Base-by-base conservation (phyloP, 1,140 invertebrate genomes). In the Drosophila yakuba region DNA sequence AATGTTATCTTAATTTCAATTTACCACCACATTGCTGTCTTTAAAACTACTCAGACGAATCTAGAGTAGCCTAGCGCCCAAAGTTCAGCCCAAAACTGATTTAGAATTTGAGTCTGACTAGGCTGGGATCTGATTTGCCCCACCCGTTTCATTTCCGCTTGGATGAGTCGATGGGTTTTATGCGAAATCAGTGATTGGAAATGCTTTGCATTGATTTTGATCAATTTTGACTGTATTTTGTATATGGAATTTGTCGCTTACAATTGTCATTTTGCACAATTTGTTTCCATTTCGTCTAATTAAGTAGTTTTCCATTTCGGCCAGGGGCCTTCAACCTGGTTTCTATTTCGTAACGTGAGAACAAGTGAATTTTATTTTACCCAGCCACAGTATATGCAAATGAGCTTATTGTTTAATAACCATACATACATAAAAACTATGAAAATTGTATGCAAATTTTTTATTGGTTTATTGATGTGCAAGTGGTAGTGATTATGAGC, bases 161-260 rank as follows among this genome's bases (percentile, higher is more conserved):
- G 67, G 48, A 45, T 88, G 84, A 56, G 28, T 59, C 57, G 47
- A 28, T 54, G 43, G 47, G 50, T 75, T 79, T 80, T 80, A 78
- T 89, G 74, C 77, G 47, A 89, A 89, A 89, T 78, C 84, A 89
- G 36, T 89, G 84, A 89, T 89, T 89, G 84, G 84, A 90, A 89
- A 89, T 90, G 58, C 67, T 78, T 68, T 58, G 63, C 58, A 58
- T 74, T 54, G 77, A 88, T 79, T 84, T 88, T 88, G 84, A 88
- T 78, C 84, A 78, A 89, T 88, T 88, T 88, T 88, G 84, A 88
- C 61, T 74, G 59, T 76, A 32, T 68, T 60, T 67, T 73, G 61
- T 76, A 25, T 59, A 69, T 84, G 81, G 76, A 83, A 79, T 83
- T 76, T 76, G 66, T 63, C 58, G 63, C 64, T 54, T 63, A 55